Evolutionary conservation across 2,888 invertebrate species (phyloP).

Genomic region (Sesia bembeciformis): DNA sequence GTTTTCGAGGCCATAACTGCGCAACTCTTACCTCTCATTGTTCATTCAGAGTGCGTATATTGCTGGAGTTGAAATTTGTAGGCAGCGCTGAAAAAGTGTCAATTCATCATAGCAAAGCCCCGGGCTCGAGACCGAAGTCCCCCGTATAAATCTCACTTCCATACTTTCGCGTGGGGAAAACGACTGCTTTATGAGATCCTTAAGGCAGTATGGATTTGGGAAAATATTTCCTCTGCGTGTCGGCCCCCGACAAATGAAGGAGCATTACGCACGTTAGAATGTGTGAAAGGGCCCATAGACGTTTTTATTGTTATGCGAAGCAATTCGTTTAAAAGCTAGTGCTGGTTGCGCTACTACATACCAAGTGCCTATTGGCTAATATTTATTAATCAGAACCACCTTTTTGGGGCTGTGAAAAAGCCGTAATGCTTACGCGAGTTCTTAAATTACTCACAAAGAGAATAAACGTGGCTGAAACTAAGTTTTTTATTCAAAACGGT

Average conservation of each 20-base stretch:
- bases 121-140: conserved; percentile 66
- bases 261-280: conserved; percentile 69
- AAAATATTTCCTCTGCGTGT: conserved; percentile 73
- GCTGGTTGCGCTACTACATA: conserved; percentile 57
- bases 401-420: conserved; percentile 10
- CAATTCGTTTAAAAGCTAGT: conserved; percentile 73
- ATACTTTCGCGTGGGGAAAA: conserved; percentile 72
- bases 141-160: conserved; percentile 72
- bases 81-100: conserved; percentile 69
- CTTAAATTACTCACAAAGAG: no score
- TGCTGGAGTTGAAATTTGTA: conserved; percentile 66
- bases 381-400: conserved; percentile 53
- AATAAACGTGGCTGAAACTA: background rate
- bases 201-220: conserved; percentile 76
- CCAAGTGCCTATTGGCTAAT: conserved; percentile 67
- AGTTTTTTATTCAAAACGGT: background rate
- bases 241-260: conserved; percentile 71
- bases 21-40: conserved; percentile 59
- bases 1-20: conserved; percentile 57
- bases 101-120: conserved; percentile 73
- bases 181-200: conserved; percentile 75
- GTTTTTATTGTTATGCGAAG: conserved; percentile 71
- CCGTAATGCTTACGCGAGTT: background rate
- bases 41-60: conserved; percentile 69
- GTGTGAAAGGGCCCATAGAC: conserved; percentile 68